Base-by-base conservation (phyloP, 2,113 vertebrate genomes). In the Salvelinus sp. region DNA sequence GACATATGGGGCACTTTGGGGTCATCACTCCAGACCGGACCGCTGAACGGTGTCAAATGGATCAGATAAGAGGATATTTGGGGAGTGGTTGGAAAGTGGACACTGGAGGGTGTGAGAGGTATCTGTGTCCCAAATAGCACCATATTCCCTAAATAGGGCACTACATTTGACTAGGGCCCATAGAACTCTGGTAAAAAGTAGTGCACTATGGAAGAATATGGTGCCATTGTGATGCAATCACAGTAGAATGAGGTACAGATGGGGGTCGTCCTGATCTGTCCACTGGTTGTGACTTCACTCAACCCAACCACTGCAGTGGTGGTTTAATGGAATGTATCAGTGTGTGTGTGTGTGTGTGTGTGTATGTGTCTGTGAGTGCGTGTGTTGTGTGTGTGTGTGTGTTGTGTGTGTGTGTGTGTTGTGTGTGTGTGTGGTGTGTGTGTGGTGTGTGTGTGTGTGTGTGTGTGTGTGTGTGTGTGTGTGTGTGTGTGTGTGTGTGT, bases 11-110 rank as follows among this genome's bases (percentile, higher is more conserved):
- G 20, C 6, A 20, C 20, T n/a, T 79, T 86, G 38, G 38, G 38
- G 38, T 9, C 38, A 87, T 88, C 79, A 79, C 33, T 87, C 81
- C 57, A 73, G 79, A 83, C 71, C 84, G 73, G 74, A 77, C 81
- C 54, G 2, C 13, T 54, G 16, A 62, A 62, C 58, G 10, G 58
- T 1, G 16, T 22, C 18, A 22, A 62, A 20, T 57, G 54, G 18
- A 57, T 20, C 20, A 23, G 22, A 62, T n/a, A 7, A 7, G 58
- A 9, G 7, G 38, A 10, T 44, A 44, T 9, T 12, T 23, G 67
- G 73, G 2, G 62, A 4, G 66, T 30, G 50, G 65, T 60, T 0
- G 50, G 23, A 57, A 9, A 54, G 67, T 4, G 62, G 62, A 65
- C n/a, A 23, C 22, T 66, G 23, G 64, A 66, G 25, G 63, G n/a